Base-by-base conservation (phyloP, 2,888 invertebrate genomes). In the Tineola bisselliella region DNA sequence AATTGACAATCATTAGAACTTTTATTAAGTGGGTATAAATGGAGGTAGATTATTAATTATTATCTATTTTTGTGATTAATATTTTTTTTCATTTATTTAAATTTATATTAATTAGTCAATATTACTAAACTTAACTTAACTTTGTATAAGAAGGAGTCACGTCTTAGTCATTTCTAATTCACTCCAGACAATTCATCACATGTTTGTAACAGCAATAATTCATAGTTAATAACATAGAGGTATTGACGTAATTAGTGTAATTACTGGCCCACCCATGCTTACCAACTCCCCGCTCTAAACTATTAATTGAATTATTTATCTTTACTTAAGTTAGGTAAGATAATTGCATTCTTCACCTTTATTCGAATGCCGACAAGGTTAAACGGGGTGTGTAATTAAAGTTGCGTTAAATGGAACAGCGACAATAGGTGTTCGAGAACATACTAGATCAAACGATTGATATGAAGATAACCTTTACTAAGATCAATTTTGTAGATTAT, bases 221-320 rank as follows among this genome's bases (percentile, higher is more conserved):
- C 82, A 84, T 84, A 72, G 71, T 73, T 78, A 79, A 79, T 81
- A 79, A 77, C 74, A 77, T 72, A 74, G 77, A 74, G 74, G 75
- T 75, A 78, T 76, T 80, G 84, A 80, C 77, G 76, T 84, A 83
- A 84, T 84, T 84, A 84, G 79, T 73, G 77, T 81, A 83, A 83
- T 84, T 81, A 83, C 72, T 69, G 70, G 86, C 72, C 86, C 84
- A 82, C 86, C 84, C 83, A 81, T 74, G 67, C 72, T 69, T 67
- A 68, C 71, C 71, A 70, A 69, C 68, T 13, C 54, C 54, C 54
- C 25, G 15, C 13, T 4, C 11, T 52, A 15, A 54, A 54, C 25
- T 60, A 48, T 48, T 76, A 77, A 79, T 79, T 76, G 77, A 81
- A 81, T 81, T 79, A 82, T 83, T 79, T 81, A 82, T 81, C 74